Conservation (phyloP, 1,140 invertebrate genomes). For the Phortica variegata region DNA sequence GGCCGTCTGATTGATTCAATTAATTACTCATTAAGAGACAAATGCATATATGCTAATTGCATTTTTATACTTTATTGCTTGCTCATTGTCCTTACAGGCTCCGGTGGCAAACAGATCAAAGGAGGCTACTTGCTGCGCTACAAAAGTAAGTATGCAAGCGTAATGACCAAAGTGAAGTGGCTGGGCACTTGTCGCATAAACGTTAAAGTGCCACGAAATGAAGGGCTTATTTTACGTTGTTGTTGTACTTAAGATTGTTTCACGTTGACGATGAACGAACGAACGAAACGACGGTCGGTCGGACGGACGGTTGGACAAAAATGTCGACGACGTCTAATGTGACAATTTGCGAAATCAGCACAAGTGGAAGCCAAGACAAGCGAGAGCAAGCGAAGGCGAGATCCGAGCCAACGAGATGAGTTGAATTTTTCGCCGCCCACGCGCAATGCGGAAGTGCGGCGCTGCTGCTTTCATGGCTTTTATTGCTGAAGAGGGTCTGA, state of each 20-base stretch:
- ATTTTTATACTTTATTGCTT: too few relatives aligned
- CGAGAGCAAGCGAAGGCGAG: slow-evolving; percentile 23
- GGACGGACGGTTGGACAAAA: not conserved
- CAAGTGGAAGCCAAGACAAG: slow-evolving; percentile 25
- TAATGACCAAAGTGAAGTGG: slow-evolving; percentile 1
- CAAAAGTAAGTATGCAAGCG: slow-evolving; percentile 62
- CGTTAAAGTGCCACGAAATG: too few relatives aligned
- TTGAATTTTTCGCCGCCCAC: too few relatives aligned
- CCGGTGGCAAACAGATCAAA: slow-evolving; percentile 65
- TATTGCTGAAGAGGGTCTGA: not conserved
- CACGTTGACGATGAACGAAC: too few relatives aligned
- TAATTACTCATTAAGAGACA: too few relatives aligned
- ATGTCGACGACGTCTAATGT: not conserved
- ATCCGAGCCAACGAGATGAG: too few relatives aligned
- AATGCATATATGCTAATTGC: too few relatives aligned
- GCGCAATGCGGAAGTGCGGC: slow-evolving; percentile 11
- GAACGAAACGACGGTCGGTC: too few relatives aligned
- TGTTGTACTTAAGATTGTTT: too few relatives aligned
- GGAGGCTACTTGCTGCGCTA: slow-evolving; percentile 67
- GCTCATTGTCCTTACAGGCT: slow-evolving; percentile 59
- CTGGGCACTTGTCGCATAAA: not conserved
- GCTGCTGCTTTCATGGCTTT: too few relatives aligned
- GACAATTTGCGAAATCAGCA: slow-evolving; percentile 42
- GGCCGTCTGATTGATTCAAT: too few relatives aligned
- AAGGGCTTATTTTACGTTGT: too few relatives aligned